phyloP scores from a whole-genome alignment of 2,888 invertebrate genomes.

The Drosophila flavopinicola region DNA sequence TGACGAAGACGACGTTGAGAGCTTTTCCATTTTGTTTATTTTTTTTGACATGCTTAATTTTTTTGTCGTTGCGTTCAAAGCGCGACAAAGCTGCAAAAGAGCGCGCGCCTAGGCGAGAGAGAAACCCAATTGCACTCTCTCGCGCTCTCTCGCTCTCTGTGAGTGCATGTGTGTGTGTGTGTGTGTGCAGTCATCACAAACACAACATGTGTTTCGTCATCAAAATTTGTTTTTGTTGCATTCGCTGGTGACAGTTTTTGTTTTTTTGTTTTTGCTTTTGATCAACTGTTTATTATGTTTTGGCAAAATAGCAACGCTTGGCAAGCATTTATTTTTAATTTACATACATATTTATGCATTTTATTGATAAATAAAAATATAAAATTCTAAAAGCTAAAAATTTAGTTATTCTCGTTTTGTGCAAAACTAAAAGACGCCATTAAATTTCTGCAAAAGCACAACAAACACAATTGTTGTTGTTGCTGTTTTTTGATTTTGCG shows the following conservation, averaged over 20 bases:
- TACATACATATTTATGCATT: not conserved
- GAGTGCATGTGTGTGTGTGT: not conserved
- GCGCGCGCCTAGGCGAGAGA: slow-evolving; percentile 29
- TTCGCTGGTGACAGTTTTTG: slow-evolving; percentile 43
- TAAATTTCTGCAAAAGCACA: slow-evolving; percentile 51
- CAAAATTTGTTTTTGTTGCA: slow-evolving; percentile 66
- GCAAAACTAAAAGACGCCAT: slow-evolving; percentile 50
- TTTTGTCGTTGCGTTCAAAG: slow-evolving; percentile 43
- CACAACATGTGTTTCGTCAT: slow-evolving; percentile 81
- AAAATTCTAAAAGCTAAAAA: no score
- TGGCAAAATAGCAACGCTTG: no score
- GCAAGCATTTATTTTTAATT: not conserved
- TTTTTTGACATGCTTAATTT: slow-evolving; percentile 68
- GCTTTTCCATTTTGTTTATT: slow-evolving; percentile 68
- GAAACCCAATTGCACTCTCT: slow-evolving; percentile 29
- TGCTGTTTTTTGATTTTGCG: slow-evolving; percentile 40
- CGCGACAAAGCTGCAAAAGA: slow-evolving; percentile 72
- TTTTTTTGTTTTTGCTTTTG: slow-evolving; percentile 9
- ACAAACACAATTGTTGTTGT: slow-evolving; percentile 40
- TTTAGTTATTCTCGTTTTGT: not conserved
- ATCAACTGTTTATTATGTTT: slow-evolving; percentile 14
- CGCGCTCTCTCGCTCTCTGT: slow-evolving; percentile 2
- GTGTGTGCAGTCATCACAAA: slow-evolving; percentile 49
- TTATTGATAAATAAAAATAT: slow-evolving; percentile 1
- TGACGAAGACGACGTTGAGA: slow-evolving; percentile 53